Evolutionary conservation across 1,140 invertebrate genomes (phyloP).

Genomic region (Orchesella cincta): DNA sequence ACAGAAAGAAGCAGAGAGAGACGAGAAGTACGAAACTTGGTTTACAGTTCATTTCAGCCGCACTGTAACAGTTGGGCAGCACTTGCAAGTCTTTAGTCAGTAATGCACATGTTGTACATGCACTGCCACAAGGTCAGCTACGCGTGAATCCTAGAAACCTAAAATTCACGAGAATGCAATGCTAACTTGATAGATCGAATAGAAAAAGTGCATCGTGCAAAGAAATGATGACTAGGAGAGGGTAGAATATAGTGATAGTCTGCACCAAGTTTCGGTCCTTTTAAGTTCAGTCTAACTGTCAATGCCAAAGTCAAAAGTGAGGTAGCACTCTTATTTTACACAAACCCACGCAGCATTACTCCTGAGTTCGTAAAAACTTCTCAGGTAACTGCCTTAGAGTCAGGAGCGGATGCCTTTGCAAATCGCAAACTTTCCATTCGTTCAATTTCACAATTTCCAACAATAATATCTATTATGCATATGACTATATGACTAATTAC

Average conservation of each 20-base stretch:
- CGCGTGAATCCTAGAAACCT: not conserved
- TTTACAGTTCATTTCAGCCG: not conserved
- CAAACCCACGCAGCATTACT: not conserved
- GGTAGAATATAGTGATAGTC: not conserved
- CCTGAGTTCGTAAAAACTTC: not conserved
- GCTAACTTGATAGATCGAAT: not conserved
- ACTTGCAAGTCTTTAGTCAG: not conserved
- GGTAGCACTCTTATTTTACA: not conserved
- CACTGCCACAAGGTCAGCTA: not conserved
- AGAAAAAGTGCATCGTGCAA: not conserved
- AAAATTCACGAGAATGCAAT: not conserved
- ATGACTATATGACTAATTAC: too few species aligned
- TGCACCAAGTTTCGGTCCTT: not conserved
- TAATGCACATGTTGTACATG: not conserved
- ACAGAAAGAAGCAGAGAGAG: not conserved
- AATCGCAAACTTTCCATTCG: not conserved
- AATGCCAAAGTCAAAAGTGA: not conserved
- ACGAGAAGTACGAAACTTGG: not conserved
- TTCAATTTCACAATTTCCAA: not conserved
- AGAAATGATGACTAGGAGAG: not conserved
- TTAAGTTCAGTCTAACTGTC: not conserved
- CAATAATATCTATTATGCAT: too few species aligned
- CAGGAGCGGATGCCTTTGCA: not conserved
- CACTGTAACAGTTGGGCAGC: not conserved
- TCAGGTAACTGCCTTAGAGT: not conserved